phyloP scores from a whole-genome alignment of 2,797 vertebrate genomes.

The Lepidocolaptes lacrymiger region DNA sequence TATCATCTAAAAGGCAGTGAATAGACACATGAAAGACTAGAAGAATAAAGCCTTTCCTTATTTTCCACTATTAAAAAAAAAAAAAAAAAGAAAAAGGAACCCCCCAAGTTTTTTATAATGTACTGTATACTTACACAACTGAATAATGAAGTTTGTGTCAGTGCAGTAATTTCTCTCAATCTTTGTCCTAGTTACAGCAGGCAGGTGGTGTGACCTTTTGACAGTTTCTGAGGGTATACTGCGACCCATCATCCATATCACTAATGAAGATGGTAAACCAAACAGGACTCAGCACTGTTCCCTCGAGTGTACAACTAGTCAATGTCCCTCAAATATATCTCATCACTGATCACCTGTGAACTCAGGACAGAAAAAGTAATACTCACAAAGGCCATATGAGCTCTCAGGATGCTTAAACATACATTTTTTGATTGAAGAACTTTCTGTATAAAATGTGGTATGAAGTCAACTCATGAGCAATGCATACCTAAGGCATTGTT shows the following conservation, averaged over 20 bases:
- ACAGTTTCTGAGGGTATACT: background rate
- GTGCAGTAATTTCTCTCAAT: background rate
- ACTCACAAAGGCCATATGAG: background rate
- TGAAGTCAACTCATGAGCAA: background rate
- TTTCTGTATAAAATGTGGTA: background rate
- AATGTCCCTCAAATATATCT: background rate
- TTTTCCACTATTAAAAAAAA: background rate
- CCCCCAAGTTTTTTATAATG: rapidly evolving
- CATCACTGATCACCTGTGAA: background rate
- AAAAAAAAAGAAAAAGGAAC: rapidly evolving
- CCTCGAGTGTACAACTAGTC: background rate
- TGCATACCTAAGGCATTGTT: background rate
- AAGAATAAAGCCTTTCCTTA: background rate
- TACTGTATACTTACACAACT: background rate
- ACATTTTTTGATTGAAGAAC: background rate
- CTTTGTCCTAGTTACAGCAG: too few relatives aligned
- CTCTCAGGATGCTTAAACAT: background rate
- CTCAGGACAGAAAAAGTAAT: background rate
- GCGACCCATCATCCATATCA: background rate
- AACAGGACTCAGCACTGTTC: background rate
- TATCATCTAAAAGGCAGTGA: background rate
- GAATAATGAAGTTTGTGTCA: background rate
- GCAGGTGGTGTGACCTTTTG: background rate
- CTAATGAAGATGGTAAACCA: background rate
- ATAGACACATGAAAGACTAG: background rate